Conservation (phyloP, 2,888 invertebrate species). For the Erannis defoliaria region DNA sequence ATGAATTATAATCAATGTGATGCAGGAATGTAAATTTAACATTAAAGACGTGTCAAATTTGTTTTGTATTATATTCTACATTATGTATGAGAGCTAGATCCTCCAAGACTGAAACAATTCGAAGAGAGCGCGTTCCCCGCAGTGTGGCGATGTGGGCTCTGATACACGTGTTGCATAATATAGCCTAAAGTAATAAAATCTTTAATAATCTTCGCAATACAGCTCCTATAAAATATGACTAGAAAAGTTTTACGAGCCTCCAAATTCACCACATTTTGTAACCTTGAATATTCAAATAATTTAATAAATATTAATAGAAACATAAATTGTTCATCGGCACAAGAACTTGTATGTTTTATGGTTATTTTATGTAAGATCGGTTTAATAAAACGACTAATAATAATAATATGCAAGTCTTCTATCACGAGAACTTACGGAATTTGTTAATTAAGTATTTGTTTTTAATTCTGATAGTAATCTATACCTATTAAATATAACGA, state of each 20-base stretch:
- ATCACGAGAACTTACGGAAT: slow-evolving; percentile 10
- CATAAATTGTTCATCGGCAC: slow-evolving; percentile 37
- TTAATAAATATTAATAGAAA: slow-evolving; percentile 33
- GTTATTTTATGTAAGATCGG: slow-evolving; percentile 32
- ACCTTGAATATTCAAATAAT: slow-evolving; percentile 28
- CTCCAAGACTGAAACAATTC: too few relatives aligned
- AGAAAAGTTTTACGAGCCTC: slow-evolving; percentile 20
- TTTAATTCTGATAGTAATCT: slow-evolving; percentile 25
- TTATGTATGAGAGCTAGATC: too few relatives aligned
- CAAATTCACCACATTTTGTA: slow-evolving; percentile 26
- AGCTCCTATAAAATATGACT: neutral
- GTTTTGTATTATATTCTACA: too few relatives aligned
- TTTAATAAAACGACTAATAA: slow-evolving; percentile 20
- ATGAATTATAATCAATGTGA: too few relatives aligned
- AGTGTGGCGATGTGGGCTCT: neutral
- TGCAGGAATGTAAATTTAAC: too few relatives aligned
- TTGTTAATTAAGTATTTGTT: slow-evolving; percentile 25
- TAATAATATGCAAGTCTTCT: slow-evolving; percentile 20
- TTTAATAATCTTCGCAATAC: slow-evolving; percentile 1
- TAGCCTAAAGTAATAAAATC: neutral
- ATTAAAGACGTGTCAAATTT: too few relatives aligned
- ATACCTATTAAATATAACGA: slow-evolving; percentile 8
- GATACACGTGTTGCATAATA: neutral
- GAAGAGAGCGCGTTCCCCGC: too few relatives aligned
- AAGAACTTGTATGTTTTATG: slow-evolving; percentile 30